Evolutionary conservation across 2,888 invertebrate genomes (phyloP).

Genomic region (Micoletzkya japonica): DNA sequence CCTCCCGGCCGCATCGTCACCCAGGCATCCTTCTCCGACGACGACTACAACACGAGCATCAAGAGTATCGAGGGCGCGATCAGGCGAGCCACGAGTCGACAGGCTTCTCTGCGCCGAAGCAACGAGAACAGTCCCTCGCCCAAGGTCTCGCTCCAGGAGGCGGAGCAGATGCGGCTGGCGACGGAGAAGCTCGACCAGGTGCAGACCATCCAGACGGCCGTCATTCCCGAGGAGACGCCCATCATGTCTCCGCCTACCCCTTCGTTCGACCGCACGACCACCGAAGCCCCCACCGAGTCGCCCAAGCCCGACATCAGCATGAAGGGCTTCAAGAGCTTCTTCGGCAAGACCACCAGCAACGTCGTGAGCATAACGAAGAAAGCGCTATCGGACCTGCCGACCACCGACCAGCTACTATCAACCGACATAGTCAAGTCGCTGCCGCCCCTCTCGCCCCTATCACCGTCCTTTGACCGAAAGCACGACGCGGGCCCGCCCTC

Average conservation of each 20-base stretch:
- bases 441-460: neutral
- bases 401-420: neutral
- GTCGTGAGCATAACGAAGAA: conserved; percentile 22
- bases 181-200: neutral
- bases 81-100: neutral
- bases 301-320: neutral
- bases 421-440: neutral
- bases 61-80: conserved; percentile 11
- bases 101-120: neutral
- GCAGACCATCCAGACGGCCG: neutral
- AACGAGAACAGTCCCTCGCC: neutral
- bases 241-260: neutral
- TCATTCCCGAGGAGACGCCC: conserved; percentile 6
- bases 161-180: neutral
- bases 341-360: neutral
- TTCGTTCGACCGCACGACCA: neutral
- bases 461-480: too few species aligned
- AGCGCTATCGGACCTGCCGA: neutral
- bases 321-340: conserved; percentile 18
- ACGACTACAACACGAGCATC: conserved; percentile 19
- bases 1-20: conserved; percentile 10
- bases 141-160: neutral
- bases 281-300: neutral
- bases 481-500: neutral
- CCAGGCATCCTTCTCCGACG: conserved; percentile 13